Evolutionary conservation across 2,797 vertebrate genomes (phyloP).

Genomic region (Carduelis carduelis): DNA sequence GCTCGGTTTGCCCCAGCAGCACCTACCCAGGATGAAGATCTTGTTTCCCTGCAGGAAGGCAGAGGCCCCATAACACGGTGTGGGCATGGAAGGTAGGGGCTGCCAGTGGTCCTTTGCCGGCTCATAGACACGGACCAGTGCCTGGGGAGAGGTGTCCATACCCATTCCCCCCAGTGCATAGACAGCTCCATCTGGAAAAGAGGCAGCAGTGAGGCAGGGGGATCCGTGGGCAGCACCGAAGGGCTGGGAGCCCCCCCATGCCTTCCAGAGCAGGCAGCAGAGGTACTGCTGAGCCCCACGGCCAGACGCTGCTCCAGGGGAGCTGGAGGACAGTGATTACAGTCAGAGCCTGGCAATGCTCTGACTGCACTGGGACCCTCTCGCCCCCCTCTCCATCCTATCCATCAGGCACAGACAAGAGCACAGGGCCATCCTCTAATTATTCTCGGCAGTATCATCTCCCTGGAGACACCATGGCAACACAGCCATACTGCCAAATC

Average conservation of each 20-base stretch:
- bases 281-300: rapidly evolving
- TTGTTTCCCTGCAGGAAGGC: constrained; percentile 88
- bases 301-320: not conserved
- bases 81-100: constrained; percentile 90
- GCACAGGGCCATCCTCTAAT: constrained; percentile 80
- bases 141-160: constrained; percentile 89
- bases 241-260: not conserved
- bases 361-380: not conserved
- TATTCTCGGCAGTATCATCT: constrained; percentile 80
- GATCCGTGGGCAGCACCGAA: rapidly evolving
- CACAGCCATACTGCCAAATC: constrained; percentile 77
- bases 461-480: constrained; percentile 94
- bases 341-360: not conserved
- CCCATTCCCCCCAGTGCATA: constrained; percentile 95
- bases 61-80: constrained; percentile 91
- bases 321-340: rapidly evolving
- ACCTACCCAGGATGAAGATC: constrained; percentile 93
- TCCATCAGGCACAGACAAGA: not conserved
- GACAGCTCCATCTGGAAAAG: constrained; percentile 85
- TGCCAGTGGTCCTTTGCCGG: constrained; percentile 89
- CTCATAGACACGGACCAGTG: constrained; percentile 89
- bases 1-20: rapidly evolving
- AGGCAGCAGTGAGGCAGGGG: not conserved
- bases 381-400: not conserved
- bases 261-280: not conserved